Evolutionary conservation across 2,113 vertebrate genomes (phyloP), one percentile per base, ranked within the genome.

Genomic region (Acanthisitta chloris): DNA sequence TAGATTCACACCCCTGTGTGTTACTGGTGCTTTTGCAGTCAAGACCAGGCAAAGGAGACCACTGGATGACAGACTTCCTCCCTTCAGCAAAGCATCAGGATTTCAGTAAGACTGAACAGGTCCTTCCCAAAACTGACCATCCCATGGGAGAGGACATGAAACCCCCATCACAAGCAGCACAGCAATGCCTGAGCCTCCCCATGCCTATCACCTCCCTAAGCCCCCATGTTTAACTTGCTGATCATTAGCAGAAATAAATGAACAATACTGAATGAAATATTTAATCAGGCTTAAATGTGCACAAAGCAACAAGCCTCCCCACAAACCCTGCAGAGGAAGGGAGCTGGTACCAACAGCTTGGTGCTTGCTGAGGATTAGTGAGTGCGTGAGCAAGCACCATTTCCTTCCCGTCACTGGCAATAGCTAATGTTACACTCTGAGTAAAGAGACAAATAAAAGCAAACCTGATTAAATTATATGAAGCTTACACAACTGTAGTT

Each of bases 401-500:
- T 95, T 94, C 91, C 91, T 90, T 76, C 92, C 82, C 73, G 16
- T 93, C 95, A 90, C 91, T 93, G 36, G 86, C 92, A 96, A 95
- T 90, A 93, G 81, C 94, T 96, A 96, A 93, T 79, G 95, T 96
- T 96, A 97, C 92, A 92, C 76, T 95, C 92, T 15, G 89, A 94
- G 92, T 93, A 96, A 92, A 95, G 86, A 94, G 92, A 96, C 93
- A 97, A 96, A 97, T 94, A 95, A 96, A 97, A 93, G 94, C 83
- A 95, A 96, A 95, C 90, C 90, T 92, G 95, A 97, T 96, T 96
- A 92, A 96, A 97, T 95, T 96, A 96, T 81, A 90, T 45, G 76
- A 96, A 80, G 90, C 94, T 96, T 95, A 94, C 77, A 96, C 88
- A 97, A 96, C 87, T 79, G 69, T 78, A 93, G 81, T 87, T 93